Conservation (phyloP, 2,888 invertebrate species). For the Amitus sp. region DNA sequence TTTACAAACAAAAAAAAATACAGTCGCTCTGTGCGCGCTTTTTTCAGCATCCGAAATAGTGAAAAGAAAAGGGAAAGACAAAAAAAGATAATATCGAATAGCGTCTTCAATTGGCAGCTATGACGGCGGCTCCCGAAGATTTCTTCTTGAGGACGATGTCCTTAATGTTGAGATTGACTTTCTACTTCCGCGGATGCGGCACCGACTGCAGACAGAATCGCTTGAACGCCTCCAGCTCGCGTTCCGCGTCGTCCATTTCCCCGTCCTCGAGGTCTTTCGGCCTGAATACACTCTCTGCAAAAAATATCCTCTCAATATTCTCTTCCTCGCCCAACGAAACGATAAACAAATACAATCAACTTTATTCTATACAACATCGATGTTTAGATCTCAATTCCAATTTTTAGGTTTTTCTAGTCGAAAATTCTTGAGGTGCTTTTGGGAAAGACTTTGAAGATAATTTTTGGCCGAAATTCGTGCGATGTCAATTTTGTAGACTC, state of each 20-base stretch:
- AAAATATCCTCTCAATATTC: constrained; percentile 58
- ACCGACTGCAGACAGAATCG: constrained; percentile 87
- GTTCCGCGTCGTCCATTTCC: constrained; percentile 81
- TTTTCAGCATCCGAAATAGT: too few relatives aligned
- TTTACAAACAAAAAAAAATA: too few relatives aligned
- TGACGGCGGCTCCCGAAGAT: constrained; percentile 54
- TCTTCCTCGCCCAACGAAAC: constrained; percentile 10
- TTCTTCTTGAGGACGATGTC: constrained; percentile 78
- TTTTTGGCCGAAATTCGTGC: too few relatives aligned
- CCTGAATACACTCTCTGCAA: constrained; percentile 77
- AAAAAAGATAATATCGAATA: constrained; percentile 6
- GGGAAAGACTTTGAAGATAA: too few relatives aligned
- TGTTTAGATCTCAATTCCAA: too few relatives aligned
- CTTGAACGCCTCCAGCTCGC: constrained; percentile 88
- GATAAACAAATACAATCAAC: neutral
- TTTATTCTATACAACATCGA: too few relatives aligned
- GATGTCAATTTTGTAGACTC: too few relatives aligned
- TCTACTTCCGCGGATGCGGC: constrained; percentile 79
- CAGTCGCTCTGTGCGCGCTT: constrained; percentile 14
- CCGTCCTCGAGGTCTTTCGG: constrained; percentile 84
- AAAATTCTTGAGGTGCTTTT: too few relatives aligned
- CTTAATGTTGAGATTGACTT: constrained; percentile 82
- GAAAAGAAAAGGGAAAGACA: too few relatives aligned
- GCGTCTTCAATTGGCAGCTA: constrained; percentile 56
- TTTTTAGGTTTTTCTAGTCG: too few relatives aligned